Evolutionary conservation across 1,140 invertebrate species (phyloP), one percentile per base, ranked within the genome.

Genomic region (Tetramorium parvispinum): DNA sequence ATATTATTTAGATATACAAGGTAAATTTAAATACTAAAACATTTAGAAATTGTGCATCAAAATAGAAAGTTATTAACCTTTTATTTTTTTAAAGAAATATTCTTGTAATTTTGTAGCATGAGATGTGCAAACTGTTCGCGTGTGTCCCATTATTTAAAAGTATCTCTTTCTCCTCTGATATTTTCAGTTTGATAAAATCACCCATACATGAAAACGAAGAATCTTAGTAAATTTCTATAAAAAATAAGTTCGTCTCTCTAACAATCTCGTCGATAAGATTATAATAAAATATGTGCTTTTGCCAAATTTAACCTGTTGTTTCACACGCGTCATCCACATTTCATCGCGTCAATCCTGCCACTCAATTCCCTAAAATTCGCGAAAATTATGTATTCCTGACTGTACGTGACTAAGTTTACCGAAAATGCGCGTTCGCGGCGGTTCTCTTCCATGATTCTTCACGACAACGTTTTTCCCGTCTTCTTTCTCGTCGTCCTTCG

Each of bases 401-500:
- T 51, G 43, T 21, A 49, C 46, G 46, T 53, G 65, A 32, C 32
- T 57, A 59, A 83, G 16, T 49, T 59, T 49, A 21, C 40, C 53
- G 40, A 49, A 21, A 21, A 46, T 7, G 51, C 16, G 51, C 66
- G 27, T 49, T 49, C 16, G 18, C 43, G 59, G 37, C 10, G 11
- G 11, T 53, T 65, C 16, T 59, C n/a, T 21, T 18, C 7, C 18
- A 11, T 10, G 53, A 75, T 83, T 83, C 40, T 75, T 37, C 13
- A 5, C 79, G 40, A 55, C 66, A 59, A 46, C 68, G 68, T 83
- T 83, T 61, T 73, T 65, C 71, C 59, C 59, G 8, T 75, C 32
- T 57, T 85, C 46, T 27, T 73, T 81, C 86, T 90, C 90, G 87
- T 92, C 87, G 85, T 90, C 79, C 65, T 46, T 76, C 85, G 85